Evolutionary conservation across 2,888 invertebrate species (phyloP).

Genomic region (Alviniconcha strummeri): DNA sequence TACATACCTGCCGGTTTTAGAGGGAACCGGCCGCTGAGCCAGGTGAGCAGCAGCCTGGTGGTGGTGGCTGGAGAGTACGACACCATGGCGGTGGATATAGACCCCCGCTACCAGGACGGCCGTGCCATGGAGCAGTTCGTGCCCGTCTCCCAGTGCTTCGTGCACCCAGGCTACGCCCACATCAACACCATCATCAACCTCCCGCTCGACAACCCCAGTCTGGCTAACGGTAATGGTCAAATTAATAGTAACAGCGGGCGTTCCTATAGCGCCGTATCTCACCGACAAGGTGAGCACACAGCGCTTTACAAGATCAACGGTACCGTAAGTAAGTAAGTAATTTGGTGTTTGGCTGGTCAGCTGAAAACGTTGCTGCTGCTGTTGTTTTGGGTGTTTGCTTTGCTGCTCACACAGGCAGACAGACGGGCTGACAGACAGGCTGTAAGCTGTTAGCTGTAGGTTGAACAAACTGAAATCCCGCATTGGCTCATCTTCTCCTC

Average conservation of each 20-base stretch:
- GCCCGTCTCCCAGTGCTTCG: background rate
- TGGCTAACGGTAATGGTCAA: slow-evolving; percentile 4
- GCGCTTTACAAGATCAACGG: no score
- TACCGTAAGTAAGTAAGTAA: background rate
- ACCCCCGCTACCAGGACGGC: slow-evolving; percentile 19
- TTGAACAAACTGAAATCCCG: no score
- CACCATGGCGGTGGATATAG: slow-evolving; percentile 23
- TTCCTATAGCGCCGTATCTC: no score
- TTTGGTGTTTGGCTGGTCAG: background rate
- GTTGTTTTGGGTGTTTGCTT: background rate
- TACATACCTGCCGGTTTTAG: background rate
- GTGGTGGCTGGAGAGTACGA: slow-evolving; percentile 41
- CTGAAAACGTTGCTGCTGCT: background rate
- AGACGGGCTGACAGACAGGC: no score
- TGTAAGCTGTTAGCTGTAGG: no score
- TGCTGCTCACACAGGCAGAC: no score
- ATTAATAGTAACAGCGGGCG: background rate
- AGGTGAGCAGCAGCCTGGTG: slow-evolving; percentile 9
- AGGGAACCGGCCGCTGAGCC: background rate
- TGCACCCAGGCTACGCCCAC: background rate
- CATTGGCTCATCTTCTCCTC: no score
- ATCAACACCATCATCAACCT: background rate
- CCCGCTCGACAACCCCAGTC: background rate
- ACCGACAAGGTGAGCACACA: no score
- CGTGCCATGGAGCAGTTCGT: slow-evolving; percentile 16